Evolutionary conservation across 2,113 vertebrate species (phyloP).

Genomic region (Connochaetes taurinus): DNA sequence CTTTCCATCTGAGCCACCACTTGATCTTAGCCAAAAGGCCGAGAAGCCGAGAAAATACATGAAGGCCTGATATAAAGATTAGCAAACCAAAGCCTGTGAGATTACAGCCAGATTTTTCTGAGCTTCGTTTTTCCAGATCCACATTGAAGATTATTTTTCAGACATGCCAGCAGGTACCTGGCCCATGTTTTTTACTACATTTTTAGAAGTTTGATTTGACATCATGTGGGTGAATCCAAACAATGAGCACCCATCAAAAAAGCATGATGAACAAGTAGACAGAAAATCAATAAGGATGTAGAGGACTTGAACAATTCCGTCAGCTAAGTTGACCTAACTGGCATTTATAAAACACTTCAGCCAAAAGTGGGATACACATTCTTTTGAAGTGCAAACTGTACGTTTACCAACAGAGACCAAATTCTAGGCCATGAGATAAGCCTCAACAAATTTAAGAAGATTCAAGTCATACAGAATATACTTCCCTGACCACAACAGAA

Average conservation of each 20-base stretch:
- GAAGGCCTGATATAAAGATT: background rate
- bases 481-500: background rate
- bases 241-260: background rate
- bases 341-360: background rate
- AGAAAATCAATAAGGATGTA: conserved; percentile 5
- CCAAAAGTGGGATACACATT: background rate
- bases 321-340: background rate
- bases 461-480: background rate
- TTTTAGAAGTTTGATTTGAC: background rate
- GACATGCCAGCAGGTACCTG: background rate
- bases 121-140: background rate
- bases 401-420: background rate
- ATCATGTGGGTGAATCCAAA: background rate
- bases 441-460: background rate
- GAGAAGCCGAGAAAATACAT: background rate
- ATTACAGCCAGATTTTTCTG: background rate
- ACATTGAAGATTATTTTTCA: background rate
- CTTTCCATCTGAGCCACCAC: no score
- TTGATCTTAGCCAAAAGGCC: no score
- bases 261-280: background rate
- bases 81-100: background rate
- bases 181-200: background rate
- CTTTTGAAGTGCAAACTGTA: background rate
- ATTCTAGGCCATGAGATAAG: background rate
- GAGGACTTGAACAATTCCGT: background rate